Percentiles rank a stretch among this genome's conserved stretches.
Evolutionary conservation across 2,888 invertebrate species (phyloP).

Genomic region (Ptychoptera contaminata): DNA sequence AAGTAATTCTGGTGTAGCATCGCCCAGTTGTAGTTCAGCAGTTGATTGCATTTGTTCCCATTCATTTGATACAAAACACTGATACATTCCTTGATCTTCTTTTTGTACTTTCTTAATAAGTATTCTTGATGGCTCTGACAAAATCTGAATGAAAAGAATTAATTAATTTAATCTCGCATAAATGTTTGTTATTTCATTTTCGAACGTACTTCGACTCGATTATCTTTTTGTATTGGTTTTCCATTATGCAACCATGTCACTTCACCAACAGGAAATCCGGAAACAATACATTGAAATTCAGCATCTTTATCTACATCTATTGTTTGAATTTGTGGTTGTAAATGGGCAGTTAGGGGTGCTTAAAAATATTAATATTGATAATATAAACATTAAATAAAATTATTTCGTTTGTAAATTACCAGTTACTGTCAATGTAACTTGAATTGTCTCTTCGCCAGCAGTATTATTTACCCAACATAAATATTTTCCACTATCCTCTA

Average conservation of each 20-base stretch:
- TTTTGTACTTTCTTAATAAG: conserved; percentile 53
- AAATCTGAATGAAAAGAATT: conserved; percentile 18
- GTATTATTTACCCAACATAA: conserved; percentile 84
- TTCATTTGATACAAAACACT: conserved; percentile 74
- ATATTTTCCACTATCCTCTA: conserved; percentile 74
- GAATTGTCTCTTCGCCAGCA: conserved; percentile 65
- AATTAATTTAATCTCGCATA: background rate
- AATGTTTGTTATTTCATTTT: background rate
- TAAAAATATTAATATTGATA: conserved; percentile 13
- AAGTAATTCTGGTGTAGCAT: conserved; percentile 74
- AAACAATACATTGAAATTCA: conserved; percentile 72
- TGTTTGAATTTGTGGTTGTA: conserved; percentile 60
- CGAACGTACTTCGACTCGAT: conserved; percentile 35
- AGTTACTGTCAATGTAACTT: conserved; percentile 61
- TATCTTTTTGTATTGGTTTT: conserved; percentile 40
- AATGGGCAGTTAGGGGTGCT: conserved; percentile 67
- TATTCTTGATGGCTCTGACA: conserved; percentile 33
- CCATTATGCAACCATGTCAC: conserved; percentile 73
- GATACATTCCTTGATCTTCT: conserved; percentile 81
- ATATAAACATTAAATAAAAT: background rate
- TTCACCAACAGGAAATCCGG: conserved; percentile 69
- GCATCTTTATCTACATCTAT: conserved; percentile 75
- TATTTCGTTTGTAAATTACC: conserved; percentile 31
- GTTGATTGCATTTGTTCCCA: conserved; percentile 73
- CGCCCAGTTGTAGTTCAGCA: conserved; percentile 66